phyloP scores from a whole-genome alignment of 2,797 vertebrate species.

The Macropus fuliginosus region DNA sequence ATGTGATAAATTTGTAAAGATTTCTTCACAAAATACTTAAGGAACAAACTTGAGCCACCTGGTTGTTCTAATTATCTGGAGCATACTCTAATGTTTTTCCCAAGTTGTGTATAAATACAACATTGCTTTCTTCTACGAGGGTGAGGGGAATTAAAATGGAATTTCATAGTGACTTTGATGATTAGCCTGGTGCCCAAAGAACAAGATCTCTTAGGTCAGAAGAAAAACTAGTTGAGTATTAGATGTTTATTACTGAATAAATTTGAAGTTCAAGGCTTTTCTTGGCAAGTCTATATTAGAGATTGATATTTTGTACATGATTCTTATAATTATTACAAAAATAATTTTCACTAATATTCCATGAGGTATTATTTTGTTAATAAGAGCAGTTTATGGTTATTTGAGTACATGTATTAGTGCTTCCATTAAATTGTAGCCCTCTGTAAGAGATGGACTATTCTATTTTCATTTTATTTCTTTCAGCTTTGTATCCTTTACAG shows the following conservation, averaged over 20 bases:
- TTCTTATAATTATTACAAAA: neutral
- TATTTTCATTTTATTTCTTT: too few species aligned
- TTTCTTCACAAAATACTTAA: neutral
- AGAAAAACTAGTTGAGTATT: neutral
- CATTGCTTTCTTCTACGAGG: neutral
- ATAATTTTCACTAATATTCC: neutral
- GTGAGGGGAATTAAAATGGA: neutral
- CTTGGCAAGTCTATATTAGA: neutral
- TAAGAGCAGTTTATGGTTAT: neutral
- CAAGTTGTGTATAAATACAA: neutral
- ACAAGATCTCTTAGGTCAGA: neutral
- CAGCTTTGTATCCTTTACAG: neutral
- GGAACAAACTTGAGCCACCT: neutral
- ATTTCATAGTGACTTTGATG: neutral
- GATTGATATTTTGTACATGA: neutral
- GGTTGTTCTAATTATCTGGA: neutral
- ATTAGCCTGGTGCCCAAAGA: neutral
- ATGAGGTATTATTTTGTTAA: neutral
- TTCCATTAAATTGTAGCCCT: neutral
- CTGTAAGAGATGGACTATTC: neutral
- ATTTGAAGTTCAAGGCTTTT: neutral
- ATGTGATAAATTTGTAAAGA: neutral
- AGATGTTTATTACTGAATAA: neutral
- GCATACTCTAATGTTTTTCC: neutral
- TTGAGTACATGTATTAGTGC: neutral